phyloP scores from a whole-genome alignment of 2,888 invertebrate genomes.

The Erebia ligea region DNA sequence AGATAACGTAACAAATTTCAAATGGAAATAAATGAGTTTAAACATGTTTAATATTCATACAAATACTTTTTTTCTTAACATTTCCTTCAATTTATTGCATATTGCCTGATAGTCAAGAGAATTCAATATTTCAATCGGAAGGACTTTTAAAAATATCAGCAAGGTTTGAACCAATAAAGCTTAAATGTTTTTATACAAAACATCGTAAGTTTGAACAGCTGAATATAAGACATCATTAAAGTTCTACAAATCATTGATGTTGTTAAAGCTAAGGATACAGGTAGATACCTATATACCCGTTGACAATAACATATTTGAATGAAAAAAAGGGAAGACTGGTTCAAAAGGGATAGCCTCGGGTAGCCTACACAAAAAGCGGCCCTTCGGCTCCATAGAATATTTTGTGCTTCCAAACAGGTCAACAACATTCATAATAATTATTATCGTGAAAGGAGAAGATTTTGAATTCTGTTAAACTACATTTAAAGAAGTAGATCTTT shows the following conservation, averaged over 20 bases:
- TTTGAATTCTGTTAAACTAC: no score
- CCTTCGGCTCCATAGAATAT: neutral
- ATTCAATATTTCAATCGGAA: neutral
- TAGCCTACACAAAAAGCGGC: constrained; percentile 10
- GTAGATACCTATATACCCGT: neutral
- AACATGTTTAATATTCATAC: neutral
- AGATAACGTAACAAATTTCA: neutral
- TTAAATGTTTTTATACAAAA: no score
- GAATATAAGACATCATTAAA: no score
- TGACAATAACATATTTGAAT: neutral
- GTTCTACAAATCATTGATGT: neutral
- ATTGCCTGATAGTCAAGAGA: neutral
- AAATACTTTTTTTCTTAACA: neutral
- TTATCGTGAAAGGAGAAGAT: neutral
- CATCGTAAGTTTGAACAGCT: neutral
- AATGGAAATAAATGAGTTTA: neutral
- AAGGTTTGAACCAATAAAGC: neutral
- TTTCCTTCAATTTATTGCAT: neutral
- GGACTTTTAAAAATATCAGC: neutral
- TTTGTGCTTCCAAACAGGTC: constrained; percentile 19
- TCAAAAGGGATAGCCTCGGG: constrained; percentile 7
- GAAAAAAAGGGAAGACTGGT: constrained; percentile 6
- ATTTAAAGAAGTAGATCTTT: no score
- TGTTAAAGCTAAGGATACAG: neutral
- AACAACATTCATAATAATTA: neutral